Conservation (phyloP, 2,888 invertebrate species). For the Itoplectis maculator region DNA sequence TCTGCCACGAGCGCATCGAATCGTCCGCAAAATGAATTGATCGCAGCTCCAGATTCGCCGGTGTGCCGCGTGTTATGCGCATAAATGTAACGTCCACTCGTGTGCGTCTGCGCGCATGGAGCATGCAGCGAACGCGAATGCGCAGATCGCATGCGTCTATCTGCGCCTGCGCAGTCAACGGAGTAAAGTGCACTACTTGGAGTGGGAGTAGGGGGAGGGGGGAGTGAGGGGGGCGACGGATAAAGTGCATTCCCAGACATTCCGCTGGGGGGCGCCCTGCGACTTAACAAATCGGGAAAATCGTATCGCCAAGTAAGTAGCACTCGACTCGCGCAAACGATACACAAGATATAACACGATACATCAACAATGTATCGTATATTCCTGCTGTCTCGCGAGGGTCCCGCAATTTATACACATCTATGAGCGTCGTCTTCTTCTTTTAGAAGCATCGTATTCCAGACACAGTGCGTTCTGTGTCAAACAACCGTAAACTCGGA, state of each 20-base stretch:
- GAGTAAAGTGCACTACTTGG: background rate
- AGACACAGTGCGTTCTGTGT: conserved; percentile 21
- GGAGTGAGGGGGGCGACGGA: too few species aligned
- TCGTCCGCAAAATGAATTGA: conserved; percentile 75
- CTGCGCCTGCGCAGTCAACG: background rate
- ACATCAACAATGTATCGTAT: too few species aligned
- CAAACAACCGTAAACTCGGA: conserved; percentile 56
- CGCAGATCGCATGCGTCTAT: background rate
- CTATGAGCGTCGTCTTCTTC: conserved; percentile 1
- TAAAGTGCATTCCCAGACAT: background rate
- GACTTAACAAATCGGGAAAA: too few species aligned
- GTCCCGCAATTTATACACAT: background rate
- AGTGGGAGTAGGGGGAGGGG: too few species aligned
- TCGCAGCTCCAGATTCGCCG: conserved; percentile 60
- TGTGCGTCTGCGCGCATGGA: background rate
- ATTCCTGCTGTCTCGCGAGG: too few species aligned
- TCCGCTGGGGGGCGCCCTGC: background rate
- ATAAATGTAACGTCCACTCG: background rate
- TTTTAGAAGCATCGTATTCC: conserved; percentile 1
- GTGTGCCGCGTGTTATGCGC: conserved; percentile 12
- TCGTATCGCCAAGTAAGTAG: too few species aligned
- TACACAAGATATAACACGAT: too few species aligned
- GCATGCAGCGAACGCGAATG: background rate
- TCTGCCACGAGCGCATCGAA: conserved; percentile 75
- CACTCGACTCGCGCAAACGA: too few species aligned